Conservation (phyloP, 37 sponge, comb jelly and placozoan species). For the Cladorhizidae sp. region DNA sequence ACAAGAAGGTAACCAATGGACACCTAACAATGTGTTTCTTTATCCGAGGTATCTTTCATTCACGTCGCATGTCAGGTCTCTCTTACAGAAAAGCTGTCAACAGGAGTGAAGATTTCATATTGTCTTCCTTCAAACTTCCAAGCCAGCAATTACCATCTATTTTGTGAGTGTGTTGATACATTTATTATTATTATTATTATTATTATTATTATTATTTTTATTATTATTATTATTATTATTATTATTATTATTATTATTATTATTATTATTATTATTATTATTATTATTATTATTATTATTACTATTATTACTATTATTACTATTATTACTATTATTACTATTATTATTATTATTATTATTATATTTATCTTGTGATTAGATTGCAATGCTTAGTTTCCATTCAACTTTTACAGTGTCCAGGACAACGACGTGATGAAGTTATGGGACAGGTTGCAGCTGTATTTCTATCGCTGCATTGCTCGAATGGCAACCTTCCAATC, state of each 20-base stretch:
- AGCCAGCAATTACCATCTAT: not conserved
- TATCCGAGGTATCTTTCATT: too few relatives aligned
- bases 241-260: too few relatives aligned
- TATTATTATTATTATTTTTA: too few relatives aligned
- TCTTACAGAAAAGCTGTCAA: constrained; percentile 29
- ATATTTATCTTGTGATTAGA: not conserved
- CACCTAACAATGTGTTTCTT: too few relatives aligned
- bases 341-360: not conserved
- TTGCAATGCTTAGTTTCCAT: not conserved
- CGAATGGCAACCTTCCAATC: constrained; percentile 34
- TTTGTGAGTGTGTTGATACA: not conserved
- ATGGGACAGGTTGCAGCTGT: not conserved
- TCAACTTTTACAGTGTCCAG: not conserved
- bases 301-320: too few relatives aligned
- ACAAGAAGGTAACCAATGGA: constrained; percentile 29
- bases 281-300: too few relatives aligned
- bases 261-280: too few relatives aligned
- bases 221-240: too few relatives aligned
- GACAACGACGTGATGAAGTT: not conserved
- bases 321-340: too few relatives aligned
- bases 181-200: too few relatives aligned
- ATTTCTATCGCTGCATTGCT: constrained; percentile 41
- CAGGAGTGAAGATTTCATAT: not conserved
- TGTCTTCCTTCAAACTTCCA: constrained; percentile 11
- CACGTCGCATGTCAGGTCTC: constrained; percentile 22